Percentiles rank a stretch among this genome's conserved stretches.
phyloP scores from a whole-genome alignment of 2,113 vertebrate species.

The Opisthocomus hoazin region DNA sequence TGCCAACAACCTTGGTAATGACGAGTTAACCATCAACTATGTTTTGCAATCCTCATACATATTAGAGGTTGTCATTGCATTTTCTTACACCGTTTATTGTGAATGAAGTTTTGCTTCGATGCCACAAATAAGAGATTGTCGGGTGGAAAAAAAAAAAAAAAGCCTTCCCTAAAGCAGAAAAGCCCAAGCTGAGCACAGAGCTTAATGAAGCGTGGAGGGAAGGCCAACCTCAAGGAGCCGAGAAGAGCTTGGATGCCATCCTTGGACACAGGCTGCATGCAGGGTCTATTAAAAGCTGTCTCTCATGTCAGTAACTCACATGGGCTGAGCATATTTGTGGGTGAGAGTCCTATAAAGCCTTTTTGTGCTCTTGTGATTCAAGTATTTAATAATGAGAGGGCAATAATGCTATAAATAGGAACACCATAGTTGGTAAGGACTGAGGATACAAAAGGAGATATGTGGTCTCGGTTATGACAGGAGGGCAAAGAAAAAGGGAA shows the following conservation, averaged over 20 bases:
- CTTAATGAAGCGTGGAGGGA: background rate
- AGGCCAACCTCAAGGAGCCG: background rate
- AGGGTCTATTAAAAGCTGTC: background rate
- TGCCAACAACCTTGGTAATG: background rate
- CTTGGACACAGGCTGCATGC: background rate
- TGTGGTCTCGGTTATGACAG: background rate
- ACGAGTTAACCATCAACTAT: background rate
- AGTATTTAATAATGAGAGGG: slow-evolving; percentile 42
- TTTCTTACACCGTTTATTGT: background rate
- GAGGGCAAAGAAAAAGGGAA: background rate
- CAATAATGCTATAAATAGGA: slow-evolving; percentile 41
- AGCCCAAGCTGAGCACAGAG: background rate
- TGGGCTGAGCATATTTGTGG: slow-evolving; percentile 26
- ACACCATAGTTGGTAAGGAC: slow-evolving; percentile 45
- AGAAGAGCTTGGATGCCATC: background rate
- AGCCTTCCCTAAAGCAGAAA: background rate
- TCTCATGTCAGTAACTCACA: slow-evolving; percentile 12
- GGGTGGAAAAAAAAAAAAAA: background rate
- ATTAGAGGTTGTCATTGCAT: background rate
- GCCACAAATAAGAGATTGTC: background rate
- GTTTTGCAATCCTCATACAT: background rate
- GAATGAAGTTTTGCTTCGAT: background rate
- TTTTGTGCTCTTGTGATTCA: slow-evolving; percentile 29
- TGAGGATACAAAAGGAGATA: slow-evolving; percentile 13
- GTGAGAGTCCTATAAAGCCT: slow-evolving; percentile 27